Conservation (phyloP, 2,113 vertebrate species). For the Odobenus rosmarus region DNA sequence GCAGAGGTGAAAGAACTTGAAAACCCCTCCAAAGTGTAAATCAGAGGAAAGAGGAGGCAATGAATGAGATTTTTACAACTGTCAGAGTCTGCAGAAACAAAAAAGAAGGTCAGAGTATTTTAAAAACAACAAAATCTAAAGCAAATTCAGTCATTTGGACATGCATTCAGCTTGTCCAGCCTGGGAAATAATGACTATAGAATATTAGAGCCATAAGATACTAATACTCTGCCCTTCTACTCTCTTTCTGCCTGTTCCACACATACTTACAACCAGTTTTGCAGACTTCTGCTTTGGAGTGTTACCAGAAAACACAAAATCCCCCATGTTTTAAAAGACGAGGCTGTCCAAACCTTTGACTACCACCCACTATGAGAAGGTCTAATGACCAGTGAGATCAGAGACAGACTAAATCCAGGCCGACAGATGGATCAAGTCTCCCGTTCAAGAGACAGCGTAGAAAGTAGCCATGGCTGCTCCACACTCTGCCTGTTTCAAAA, state of each 20-base stretch:
- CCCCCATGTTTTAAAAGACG: neutral
- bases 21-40: neutral
- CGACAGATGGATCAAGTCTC: neutral
- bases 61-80: neutral
- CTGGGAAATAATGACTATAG: neutral
- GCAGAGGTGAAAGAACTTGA: neutral
- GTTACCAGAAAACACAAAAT: neutral
- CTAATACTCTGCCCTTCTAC: neutral
- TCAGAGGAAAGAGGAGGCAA: neutral
- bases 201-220: neutral
- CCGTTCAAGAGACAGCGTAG: neutral
- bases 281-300: neutral
- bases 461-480: neutral
- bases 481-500: neutral
- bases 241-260: neutral
- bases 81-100: neutral
- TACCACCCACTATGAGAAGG: neutral
- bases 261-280: neutral
- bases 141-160: neutral
- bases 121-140: neutral
- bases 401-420: neutral
- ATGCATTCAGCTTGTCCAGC: neutral
- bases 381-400: neutral
- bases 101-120: neutral
- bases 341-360: neutral